Percentiles rank a stretch among this genome's conserved stretches.
phyloP scores from a whole-genome alignment of 1,140 invertebrate species.

The Tribolium castaneum region DNA sequence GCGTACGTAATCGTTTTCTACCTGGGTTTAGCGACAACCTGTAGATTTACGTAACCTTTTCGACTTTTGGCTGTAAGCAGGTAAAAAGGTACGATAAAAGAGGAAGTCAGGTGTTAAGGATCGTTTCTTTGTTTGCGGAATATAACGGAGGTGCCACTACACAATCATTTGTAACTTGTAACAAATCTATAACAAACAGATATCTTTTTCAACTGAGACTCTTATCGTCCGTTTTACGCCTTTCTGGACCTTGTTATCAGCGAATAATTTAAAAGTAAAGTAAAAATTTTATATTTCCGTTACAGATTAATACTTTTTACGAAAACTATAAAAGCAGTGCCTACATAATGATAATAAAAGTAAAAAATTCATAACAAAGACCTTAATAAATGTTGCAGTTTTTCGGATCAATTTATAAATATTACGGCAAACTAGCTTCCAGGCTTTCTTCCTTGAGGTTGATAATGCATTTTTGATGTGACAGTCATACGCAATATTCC shows the following conservation, averaged over 20 bases:
- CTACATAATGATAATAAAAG: no score
- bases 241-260: neutral
- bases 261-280: neutral
- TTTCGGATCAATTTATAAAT: no score
- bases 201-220: conserved; percentile 36
- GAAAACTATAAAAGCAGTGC: no score
- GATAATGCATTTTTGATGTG: no score
- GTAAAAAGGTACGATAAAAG: conserved; percentile 34
- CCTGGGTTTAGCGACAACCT: conserved; percentile 4
- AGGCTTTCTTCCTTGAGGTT: no score
- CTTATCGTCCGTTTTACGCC: conserved; percentile 30
- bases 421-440: no score
- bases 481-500: no score
- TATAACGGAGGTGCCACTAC: conserved; percentile 36
- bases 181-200: conserved; percentile 41
- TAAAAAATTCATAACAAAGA: no score
- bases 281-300: no score
- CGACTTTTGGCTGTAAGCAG: conserved; percentile 18
- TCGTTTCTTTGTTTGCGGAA: conserved; percentile 41
- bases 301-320: no score
- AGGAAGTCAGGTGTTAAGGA: conserved; percentile 45
- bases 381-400: no score
- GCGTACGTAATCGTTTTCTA: conserved; percentile 20
- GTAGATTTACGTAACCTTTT: conserved; percentile 29
- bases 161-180: conserved; percentile 35